Base-by-base conservation (phyloP, 2,888 invertebrate species). In the Dendrolimus pini region DNA sequence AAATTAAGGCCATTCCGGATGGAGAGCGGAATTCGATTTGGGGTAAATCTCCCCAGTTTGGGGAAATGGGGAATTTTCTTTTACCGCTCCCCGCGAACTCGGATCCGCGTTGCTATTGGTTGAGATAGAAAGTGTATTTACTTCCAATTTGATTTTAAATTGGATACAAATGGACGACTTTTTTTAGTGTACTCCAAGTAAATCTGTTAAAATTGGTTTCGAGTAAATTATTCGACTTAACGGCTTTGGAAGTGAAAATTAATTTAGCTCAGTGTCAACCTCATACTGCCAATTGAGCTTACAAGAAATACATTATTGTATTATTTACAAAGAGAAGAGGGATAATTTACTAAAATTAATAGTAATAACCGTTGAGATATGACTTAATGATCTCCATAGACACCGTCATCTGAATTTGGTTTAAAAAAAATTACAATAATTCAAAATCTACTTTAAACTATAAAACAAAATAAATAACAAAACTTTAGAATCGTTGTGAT, bases 131-230 rank as follows among this genome's bases (percentile, higher is more conserved):
- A 83, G 79, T 86, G 81, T 85, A 83, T 84, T 86, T 85, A 87
- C 85, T 85, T 85, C 80, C 84, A 85, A 88, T 88, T 88, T 84
- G 82, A 82, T 87, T 87, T 85, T 85, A 85, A 85, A 89, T 88
- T 87, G 84, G 83, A 85, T 83, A 86, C 83, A 85, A 84, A 85
- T 84, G 82, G 84, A 82, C 78, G 77, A 68, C 71, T 77, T 80
- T 80, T 78, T 74, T 74, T 9, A 10, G 47, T 47, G 12, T 12
- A 10, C 47, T 74, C 71, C 30, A 63, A 66, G 72, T 73, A 78
- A 83, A 83, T 81, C 83, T 72, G 64, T 66, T 67, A 73, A 77
- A 73, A 69, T 66, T 64, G 72, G 65, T 63, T 69, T 67, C 59
- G 67, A 68, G 71, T 75, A 77, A 80, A 82, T 82, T 80, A 80